Evolutionary conservation across 2,113 vertebrate genomes (phyloP).

Genomic region (Triplophysa tibetana): DNA sequence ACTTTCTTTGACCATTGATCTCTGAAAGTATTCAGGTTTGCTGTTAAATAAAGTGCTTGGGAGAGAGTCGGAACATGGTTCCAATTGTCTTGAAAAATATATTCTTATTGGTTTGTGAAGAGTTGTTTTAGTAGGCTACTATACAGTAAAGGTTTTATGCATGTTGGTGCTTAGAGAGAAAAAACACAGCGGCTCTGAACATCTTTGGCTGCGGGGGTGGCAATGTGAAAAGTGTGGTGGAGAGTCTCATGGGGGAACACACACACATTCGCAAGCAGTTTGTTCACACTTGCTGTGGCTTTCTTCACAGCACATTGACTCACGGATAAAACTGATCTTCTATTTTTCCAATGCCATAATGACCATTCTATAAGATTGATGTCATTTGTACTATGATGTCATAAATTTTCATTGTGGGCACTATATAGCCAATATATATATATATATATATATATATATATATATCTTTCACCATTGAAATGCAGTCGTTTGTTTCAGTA

Average conservation of each 20-base stretch:
- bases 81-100: too few species aligned
- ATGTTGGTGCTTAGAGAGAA: conserved; percentile 34
- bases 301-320: conserved; percentile 51
- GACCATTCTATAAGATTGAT: conserved; percentile 8
- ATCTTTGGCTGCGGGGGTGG: conserved; percentile 54
- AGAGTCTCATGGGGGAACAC: conserved; percentile 46
- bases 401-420: background rate
- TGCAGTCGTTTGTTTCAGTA: too few species aligned
- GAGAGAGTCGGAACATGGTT: background rate
- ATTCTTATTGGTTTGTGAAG: background rate
- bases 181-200: conserved; percentile 29
- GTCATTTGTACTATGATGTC: background rate
- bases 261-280: conserved; percentile 18
- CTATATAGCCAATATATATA: background rate
- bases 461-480: background rate
- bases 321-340: conserved; percentile 35
- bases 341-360: conserved; percentile 27
- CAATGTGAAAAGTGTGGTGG: conserved; percentile 52
- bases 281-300: conserved; percentile 44
- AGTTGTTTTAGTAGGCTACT: background rate
- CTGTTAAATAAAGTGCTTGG: background rate
- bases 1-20: conserved; percentile 18
- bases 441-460: background rate
- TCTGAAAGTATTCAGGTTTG: background rate
- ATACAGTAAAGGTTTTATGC: conserved; percentile 25